These are phyloP conservation scores for Sporophila hypoxantha DNA, from an alignment of 2,113 vertebrate genomes.

Conservation along the genomic window DNA sequence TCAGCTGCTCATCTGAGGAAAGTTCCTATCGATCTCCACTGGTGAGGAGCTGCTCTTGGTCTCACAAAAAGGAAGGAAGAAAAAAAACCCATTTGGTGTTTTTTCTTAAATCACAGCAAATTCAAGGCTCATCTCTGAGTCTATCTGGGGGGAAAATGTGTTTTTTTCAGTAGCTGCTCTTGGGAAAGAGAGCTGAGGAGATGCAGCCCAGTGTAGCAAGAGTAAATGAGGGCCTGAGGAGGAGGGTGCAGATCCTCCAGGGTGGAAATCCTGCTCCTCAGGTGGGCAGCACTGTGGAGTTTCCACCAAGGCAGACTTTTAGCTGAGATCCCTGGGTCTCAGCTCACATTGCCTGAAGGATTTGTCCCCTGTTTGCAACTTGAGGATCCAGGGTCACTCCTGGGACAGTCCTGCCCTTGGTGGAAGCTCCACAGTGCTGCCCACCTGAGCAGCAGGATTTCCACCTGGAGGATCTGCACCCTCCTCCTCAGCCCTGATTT, in stretches of 20 bases:
- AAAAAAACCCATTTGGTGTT: not conserved
- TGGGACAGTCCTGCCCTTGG: not conserved
- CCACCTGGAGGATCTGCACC: not conserved
- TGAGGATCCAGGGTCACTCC: not conserved
- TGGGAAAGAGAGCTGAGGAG: not conserved
- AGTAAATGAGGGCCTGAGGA: not conserved
- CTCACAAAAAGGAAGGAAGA: not conserved
- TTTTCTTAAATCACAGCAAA: not conserved
- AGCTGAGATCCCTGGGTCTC: not conserved
- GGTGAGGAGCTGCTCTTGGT: not conserved
- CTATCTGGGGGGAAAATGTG: not conserved
- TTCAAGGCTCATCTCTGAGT: not conserved
- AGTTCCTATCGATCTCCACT: not conserved
- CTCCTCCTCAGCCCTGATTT: not conserved
- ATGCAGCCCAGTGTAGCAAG: not conserved
- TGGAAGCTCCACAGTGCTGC: fast-evolving
- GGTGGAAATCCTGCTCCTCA: not conserved
- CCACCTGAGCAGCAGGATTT: not conserved
- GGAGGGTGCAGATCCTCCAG: not conserved
- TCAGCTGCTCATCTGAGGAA: not conserved
- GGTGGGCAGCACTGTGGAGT: fast-evolving
- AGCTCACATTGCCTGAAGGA: no score
- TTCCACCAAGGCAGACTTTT: fast-evolving
- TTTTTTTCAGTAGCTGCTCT: not conserved
- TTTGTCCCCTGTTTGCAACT: not conserved